A percentile compares a stretch with the other conserved stretches of the same genome.
These are phyloP conservation scores for Piprites chloris DNA, from an alignment of 2,113 vertebrate genomes.

Conservation along the genomic window DNA sequence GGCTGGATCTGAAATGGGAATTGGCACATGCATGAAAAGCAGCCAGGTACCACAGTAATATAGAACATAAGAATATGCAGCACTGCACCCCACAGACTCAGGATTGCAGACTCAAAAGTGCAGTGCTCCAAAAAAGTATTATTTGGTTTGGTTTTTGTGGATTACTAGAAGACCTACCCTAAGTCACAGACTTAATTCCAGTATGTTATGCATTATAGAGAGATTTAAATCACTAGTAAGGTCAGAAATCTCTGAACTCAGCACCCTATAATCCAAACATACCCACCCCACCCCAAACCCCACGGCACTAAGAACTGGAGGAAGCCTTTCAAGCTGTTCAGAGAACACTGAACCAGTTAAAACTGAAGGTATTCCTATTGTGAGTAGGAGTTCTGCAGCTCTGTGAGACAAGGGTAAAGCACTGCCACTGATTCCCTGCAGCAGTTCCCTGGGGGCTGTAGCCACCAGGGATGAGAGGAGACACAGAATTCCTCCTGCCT, in stretches of 20 bases:
- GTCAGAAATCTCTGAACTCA: neutral
- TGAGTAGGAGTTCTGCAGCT: neutral
- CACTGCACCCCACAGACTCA: neutral
- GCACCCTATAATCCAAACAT: neutral
- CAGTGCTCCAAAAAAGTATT: neutral
- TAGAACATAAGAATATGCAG: neutral
- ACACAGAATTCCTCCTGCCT: neutral
- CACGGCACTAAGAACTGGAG: fast-evolving
- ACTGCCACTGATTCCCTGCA: fast-evolving
- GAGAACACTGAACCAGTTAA: neutral
- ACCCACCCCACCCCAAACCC: fast-evolving
- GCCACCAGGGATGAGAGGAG: neutral
- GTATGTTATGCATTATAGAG: fast-evolving
- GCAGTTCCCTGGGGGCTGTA: neutral
- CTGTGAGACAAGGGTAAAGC: fast-evolving
- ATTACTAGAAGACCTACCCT: neutral
- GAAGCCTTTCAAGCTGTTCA: neutral
- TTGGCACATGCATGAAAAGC: neutral
- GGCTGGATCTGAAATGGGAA: neutral
- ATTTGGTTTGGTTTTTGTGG: neutral
- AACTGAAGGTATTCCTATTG: neutral
- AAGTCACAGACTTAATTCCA: neutral
- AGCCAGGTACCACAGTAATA: neutral
- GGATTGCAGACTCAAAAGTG: neutral
- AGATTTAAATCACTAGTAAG: neutral